These are phyloP conservation scores for Sebastes wilsoni DNA, from an alignment of 2,797 vertebrate species.

Conservation along the genomic window DNA sequence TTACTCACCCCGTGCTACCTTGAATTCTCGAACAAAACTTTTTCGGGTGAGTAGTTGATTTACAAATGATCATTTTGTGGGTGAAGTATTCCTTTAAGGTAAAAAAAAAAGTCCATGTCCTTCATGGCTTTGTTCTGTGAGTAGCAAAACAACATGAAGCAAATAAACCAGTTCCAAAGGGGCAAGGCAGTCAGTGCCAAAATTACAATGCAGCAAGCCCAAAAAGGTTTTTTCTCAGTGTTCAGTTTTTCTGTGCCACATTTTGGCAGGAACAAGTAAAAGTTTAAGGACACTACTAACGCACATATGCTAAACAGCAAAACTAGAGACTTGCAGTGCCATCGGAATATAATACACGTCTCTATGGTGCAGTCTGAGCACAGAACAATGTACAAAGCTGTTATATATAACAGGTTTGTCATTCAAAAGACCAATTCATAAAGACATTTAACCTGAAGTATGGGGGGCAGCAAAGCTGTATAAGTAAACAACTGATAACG, in stretches of 20 bases:
- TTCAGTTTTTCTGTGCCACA: background rate
- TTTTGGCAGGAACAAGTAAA: conserved; percentile 8
- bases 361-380: background rate
- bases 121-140: background rate
- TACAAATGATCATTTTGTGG: too few relatives aligned
- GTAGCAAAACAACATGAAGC: background rate
- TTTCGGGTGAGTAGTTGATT: too few relatives aligned
- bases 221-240: background rate
- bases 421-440: background rate
- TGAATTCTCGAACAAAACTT: too few relatives aligned
- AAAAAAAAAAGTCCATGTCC: background rate
- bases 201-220: background rate
- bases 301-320: background rate
- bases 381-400: background rate
- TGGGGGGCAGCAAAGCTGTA: background rate
- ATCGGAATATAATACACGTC: background rate
- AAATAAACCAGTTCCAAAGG: background rate
- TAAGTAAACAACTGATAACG: background rate
- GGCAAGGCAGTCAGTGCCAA: background rate
- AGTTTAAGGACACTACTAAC: background rate
- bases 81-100: background rate
- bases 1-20: too few relatives aligned
- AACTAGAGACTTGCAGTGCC: background rate
- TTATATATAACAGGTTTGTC: background rate
- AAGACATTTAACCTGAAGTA: background rate